Base-by-base conservation (phyloP, 2,888 invertebrate species). In the Tanypteryx hageni region DNA sequence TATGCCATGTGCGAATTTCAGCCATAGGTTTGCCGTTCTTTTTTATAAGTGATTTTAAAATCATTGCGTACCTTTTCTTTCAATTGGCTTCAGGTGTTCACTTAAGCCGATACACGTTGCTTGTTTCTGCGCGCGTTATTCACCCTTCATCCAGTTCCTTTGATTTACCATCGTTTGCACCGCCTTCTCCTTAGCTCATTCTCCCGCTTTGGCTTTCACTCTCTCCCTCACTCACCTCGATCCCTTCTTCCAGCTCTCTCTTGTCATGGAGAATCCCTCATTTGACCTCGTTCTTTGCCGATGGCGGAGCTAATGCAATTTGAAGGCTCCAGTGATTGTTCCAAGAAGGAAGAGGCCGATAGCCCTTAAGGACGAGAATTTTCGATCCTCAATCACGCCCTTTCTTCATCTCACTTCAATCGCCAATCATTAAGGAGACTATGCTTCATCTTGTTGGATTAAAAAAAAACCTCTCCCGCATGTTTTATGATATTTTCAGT, bases 291-390 rank as follows among this genome's bases (percentile, higher is more conserved):
- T 83, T 44, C 83, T 44, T 57, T 57, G 83, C 11, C 57, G 83
- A 83, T 56, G 83, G 56, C 83, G 83, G 57, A 57, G 83, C 83
- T 83, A 83, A 83, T 83, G 83, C 83, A 57, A 83, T 83, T n/a
- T 27, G 83, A 83, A 83, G 83, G 83, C 83, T 83, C 14, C 83
- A 57, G 56, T 83, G 83, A 83, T 83, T 56, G 83, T 83, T 83
- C 83, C 44, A 16, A 44, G 82, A 44, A 56, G 56, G 82, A 14
- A 44, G 82, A 16, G 82, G 8, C 44, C n/a, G 44, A 44, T 31
- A 57, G 18, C 56, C 18, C 8, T 10, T 18, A 56, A 8, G 83
- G 14, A n/a, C 83, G 83, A 7, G 31, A 10, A 31, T 56, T 83
- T 57, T 56, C n/a, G 56, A 83, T 83, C 56, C 83, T 57, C 83